Evolutionary conservation across 2,888 invertebrate species (phyloP).

Genomic region (Pandemis corylana): DNA sequence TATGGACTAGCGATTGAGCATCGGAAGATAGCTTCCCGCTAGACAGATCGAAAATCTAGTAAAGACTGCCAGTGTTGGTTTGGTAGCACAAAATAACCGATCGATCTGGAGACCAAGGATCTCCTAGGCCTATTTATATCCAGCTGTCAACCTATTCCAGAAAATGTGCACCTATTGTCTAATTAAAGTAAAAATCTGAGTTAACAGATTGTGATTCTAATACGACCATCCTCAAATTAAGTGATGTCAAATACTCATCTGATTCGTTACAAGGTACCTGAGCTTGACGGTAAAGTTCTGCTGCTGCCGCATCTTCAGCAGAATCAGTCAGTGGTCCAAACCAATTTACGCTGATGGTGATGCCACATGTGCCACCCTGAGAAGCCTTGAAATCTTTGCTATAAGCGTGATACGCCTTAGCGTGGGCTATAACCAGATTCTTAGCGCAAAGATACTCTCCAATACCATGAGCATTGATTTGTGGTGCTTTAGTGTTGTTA

Average conservation of each 20-base stretch:
- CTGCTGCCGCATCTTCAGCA: constrained; percentile 59
- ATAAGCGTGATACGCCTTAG: constrained; percentile 54
- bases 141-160: too few species aligned
- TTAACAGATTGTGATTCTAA: too few species aligned
- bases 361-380: constrained; percentile 52
- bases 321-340: constrained; percentile 56
- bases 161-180: too few species aligned
- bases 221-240: background rate
- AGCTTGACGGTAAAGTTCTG: constrained; percentile 49
- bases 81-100: too few species aligned
- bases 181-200: too few species aligned
- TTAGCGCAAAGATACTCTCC: constrained; percentile 81
- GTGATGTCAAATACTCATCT: background rate
- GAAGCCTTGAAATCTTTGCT: constrained; percentile 58
- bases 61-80: too few species aligned
- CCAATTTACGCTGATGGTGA: constrained; percentile 44
- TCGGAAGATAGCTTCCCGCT: too few species aligned
- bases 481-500: constrained; percentile 55
- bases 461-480: constrained; percentile 61
- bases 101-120: too few species aligned
- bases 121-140: too few species aligned
- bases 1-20: too few species aligned
- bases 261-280: constrained; percentile 26
- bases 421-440: constrained; percentile 83
- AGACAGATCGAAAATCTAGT: too few species aligned